These are phyloP conservation scores for Actinernus sp. DNA, from an alignment of 92 coral and sea anemone genomes.

Conservation along the genomic window DNA sequence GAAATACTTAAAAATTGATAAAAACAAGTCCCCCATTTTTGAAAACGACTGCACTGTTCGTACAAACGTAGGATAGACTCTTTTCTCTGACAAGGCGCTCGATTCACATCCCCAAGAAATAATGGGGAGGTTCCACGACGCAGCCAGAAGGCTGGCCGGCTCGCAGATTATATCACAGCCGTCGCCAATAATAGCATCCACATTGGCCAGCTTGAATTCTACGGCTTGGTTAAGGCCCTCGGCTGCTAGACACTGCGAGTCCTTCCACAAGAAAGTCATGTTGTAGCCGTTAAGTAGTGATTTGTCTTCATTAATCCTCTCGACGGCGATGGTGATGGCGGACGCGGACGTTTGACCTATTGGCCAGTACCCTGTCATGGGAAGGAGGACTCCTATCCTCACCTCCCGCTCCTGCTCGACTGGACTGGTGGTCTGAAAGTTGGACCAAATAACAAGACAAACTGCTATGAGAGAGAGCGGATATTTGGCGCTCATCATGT, in stretches of 20 bases:
- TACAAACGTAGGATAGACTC: slow-evolving; percentile 74
- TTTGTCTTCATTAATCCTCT: slow-evolving; percentile 70
- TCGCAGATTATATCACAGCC: slow-evolving; percentile 87
- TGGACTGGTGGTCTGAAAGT: too few species aligned
- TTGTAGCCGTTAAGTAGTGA: slow-evolving; percentile 73
- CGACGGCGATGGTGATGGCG: slow-evolving; percentile 83
- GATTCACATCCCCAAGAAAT: slow-evolving; percentile 91
- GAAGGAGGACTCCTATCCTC: slow-evolving; percentile 75
- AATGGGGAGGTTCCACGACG: slow-evolving; percentile 87
- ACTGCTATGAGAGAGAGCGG: too few species aligned
- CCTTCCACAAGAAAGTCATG: slow-evolving; percentile 84
- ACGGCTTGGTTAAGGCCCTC: too few species aligned
- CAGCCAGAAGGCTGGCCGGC: slow-evolving; percentile 83
- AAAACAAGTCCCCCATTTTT: slow-evolving; percentile 77
- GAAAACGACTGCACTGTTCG: slow-evolving; percentile 86
- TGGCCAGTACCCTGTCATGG: slow-evolving; percentile 93
- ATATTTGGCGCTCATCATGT: too few species aligned
- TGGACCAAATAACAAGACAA: too few species aligned
- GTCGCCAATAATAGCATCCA: slow-evolving; percentile 85
- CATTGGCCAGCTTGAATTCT: slow-evolving; percentile 78
- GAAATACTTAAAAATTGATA: slow-evolving; percentile 73
- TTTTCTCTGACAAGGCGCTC: slow-evolving; percentile 77
- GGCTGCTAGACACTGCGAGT: slow-evolving; percentile 80
- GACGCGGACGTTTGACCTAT: slow-evolving; percentile 88
- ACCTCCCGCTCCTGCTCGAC: too few species aligned